Evolutionary conservation across 1,140 invertebrate genomes (phyloP), one percentile per base, ranked within the genome.

Genomic region (Drosophila truncata): DNA sequence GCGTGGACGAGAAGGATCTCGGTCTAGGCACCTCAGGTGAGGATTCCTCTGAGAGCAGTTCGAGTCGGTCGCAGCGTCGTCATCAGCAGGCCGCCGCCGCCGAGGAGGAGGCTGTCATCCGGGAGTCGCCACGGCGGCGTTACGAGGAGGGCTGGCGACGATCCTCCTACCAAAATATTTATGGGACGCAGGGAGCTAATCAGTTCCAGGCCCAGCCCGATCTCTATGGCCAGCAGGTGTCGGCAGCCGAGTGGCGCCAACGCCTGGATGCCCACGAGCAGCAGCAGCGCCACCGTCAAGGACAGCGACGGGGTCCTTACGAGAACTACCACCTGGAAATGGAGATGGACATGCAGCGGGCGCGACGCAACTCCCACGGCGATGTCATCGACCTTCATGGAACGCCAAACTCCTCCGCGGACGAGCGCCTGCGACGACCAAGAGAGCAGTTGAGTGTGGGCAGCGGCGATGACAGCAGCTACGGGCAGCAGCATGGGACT

Each of bases 21-120:
- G 97, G 97, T 0, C 93, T 98, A 1, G 97, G 97, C 0, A 98
- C 97, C 5, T 98, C 97, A 1, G 96, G 95, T 62, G 97, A 96
- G 92, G 97, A 96, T 91, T 96, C 95, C 4, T 97, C 94, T 55
- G 96, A 96, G 84, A 95, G 94, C 72, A 96, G 95, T 75, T 95
- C 95, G 0, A 96, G 95, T 69, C 95, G 96, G 78, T 96, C 95
- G 4, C 95, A 95, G 79, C 93, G 94, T 3, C 93, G 94, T 47
- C 94, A 95, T 59, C 93, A 94, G 7, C 74, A 93, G 11, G 84
- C 49, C 18, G 65, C 64, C 5, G 64, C 67, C 9, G 52, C 66
- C 6, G 70, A 49, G 5, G 62, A 74, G 44, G 85, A 91, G 10
- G 94, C 95, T 25, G 65, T 77, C 11, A 94, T 95, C 18, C 46